Base-by-base conservation (phyloP, 30 jellyfish, hydroid and myxozoan species). In the Mastigias papua region DNA sequence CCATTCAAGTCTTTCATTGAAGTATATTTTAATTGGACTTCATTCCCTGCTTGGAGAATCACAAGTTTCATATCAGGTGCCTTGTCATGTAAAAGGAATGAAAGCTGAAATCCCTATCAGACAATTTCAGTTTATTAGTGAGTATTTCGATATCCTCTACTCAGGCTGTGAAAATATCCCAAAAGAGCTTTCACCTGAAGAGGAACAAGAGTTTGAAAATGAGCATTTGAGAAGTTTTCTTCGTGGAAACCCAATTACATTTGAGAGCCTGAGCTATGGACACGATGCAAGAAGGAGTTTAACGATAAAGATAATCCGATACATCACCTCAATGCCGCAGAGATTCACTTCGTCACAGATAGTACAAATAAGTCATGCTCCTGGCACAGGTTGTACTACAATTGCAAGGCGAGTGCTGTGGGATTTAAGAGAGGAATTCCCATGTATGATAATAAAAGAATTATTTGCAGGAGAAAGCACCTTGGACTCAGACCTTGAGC, bases 381-480 rank as follows among this genome's bases (percentile, higher is more conserved):
- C 90, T 23, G 90, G 90, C 7, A 80, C 80, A 57, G 90, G 90
- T 30, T 78, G 90, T 27, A 58, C 90, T 54, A 80, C 90, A 22
- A 80, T 80, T 22, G 90, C 82, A 21, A 34, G 90, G 34, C 48
- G 82, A 17, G 81, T 67, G 11, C 69, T 80, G 19, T 80, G 90
- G 90, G 82, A 80, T 4, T 49, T 62, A 0, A 58, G 49, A 31
- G 50, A 63, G 32, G 62, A 80, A 21, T 25, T 58, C 23, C 90
- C 90, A 23, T 80, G 90, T 48, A 78, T 78, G 50, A 80, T 80
- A 5, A 82, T 80, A 69, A 80, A 65, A 48, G 69, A 32, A 73
- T 22, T 19, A 49, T 60, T 25, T 33, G 30, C 73, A 13, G 42
- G 80, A n/a, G 90, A 80, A 19, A 57, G 26, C 46, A 50, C 48